phyloP scores from a whole-genome alignment of 2,888 invertebrate genomes.

The Coelopa pilipes region DNA sequence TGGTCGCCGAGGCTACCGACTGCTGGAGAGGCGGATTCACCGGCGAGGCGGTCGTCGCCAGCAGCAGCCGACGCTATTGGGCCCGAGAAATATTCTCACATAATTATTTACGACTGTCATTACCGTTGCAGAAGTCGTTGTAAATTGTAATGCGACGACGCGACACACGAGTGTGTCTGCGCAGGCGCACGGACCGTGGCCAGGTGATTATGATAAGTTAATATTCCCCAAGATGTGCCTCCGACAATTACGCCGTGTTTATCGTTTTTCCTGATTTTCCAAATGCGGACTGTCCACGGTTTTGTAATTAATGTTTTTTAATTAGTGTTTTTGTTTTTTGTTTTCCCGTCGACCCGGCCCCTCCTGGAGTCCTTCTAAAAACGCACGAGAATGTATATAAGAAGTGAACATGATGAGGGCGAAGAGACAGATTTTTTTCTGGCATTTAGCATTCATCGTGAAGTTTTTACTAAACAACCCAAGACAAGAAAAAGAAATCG shows the following conservation, averaged over 20 bases:
- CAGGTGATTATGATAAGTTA: constrained; percentile 34
- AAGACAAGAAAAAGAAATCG: background rate
- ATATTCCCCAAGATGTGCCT: background rate
- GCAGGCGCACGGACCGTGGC: constrained; percentile 7
- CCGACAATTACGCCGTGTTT: background rate
- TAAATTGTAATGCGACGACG: constrained; percentile 29
- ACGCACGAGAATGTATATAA: too few species aligned
- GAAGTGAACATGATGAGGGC: too few species aligned
- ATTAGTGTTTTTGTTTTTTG: too few species aligned
- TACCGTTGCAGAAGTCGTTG: constrained; percentile 33
- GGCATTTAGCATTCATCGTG: too few species aligned
- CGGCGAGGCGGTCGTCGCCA: background rate
- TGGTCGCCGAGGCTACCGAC: constrained; percentile 7
- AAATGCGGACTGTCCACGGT: too few species aligned
- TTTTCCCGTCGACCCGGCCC: too few species aligned
- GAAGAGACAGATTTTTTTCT: too few species aligned
- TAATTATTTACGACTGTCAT: constrained; percentile 63
- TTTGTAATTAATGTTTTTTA: too few species aligned
- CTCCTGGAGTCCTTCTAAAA: too few species aligned
- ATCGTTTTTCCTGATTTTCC: too few species aligned
- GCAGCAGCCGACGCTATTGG: too few species aligned
- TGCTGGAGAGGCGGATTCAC: background rate
- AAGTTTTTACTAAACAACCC: background rate
- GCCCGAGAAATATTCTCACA: constrained; percentile 53
- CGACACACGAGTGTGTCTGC: background rate